Evolutionary conservation across 2,113 vertebrate species (phyloP), one percentile per base, ranked within the genome.

Genomic region (Cricetomys ansorgei): DNA sequence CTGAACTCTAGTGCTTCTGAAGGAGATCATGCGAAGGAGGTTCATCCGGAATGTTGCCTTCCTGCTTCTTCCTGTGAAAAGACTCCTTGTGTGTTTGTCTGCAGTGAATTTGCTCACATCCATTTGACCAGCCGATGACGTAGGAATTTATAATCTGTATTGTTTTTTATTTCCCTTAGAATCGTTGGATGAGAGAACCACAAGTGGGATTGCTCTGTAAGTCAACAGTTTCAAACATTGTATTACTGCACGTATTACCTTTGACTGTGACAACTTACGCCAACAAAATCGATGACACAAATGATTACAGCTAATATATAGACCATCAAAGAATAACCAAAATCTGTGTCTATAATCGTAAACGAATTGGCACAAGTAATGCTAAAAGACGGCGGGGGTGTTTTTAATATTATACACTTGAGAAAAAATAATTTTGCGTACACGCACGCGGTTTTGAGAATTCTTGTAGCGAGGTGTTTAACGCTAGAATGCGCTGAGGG

Each of bases 151-250:
- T 91, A 85, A 94, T 83, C 16, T 70, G 86, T 48, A 59, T 79
- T 89, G 62, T 79, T 88, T 4, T 81, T 96, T 86, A 72, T 92
- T 97, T 90, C 79, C 25, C 64, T 64, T 95, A 97, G 96, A 79
- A 89, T n/a, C 69, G 53, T 62, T 94, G 67, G 40, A 73, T 1
- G 0, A 65, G 86, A 96, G 94, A 72, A 96, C 0, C 15, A 83
- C 48, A 59, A 2, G 48, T 13, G 88, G 16, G 5, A 5, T 90
- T 25, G 67, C 1, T 73, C 4, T 12, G 95, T 97, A 95, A 97
- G 94, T 97, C n/a, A 93, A 25, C 79, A n/a, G 80, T 75, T 91
- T 76, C 19, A 72, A 91, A 88, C 4, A 11, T 73, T 81, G 50
- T 89, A 43, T 88, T 88, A 50, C n/a, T 85, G 15, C 65, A 92